phyloP scores from a whole-genome alignment of 1,140 invertebrate genomes.

The Heterodera schachtii region DNA sequence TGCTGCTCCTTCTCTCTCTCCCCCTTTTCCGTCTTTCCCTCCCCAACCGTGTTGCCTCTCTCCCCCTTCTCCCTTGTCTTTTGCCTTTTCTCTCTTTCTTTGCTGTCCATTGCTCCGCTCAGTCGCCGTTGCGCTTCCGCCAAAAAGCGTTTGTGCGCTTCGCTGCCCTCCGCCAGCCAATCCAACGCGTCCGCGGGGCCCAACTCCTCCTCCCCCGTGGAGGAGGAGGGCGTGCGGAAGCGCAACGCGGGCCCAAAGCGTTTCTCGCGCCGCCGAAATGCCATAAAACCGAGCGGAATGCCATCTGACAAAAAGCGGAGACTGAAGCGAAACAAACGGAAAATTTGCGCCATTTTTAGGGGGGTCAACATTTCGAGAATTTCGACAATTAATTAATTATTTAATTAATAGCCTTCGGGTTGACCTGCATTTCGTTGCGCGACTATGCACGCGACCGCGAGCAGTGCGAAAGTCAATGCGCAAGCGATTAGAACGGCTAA shows the following conservation, averaged over 20 bases:
- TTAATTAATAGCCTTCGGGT: background rate
- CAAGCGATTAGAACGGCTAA: constrained; percentile 52
- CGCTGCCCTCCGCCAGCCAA: constrained; percentile 9
- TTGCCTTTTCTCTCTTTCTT: background rate
- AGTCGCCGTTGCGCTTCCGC: background rate
- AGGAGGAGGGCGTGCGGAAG: background rate
- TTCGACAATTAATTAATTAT: too few relatives aligned
- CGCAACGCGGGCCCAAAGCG: constrained; percentile 2
- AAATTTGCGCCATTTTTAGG: background rate
- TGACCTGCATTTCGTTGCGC: constrained; percentile 11
- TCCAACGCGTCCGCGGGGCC: background rate
- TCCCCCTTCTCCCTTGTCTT: background rate
- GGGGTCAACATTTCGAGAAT: too few relatives aligned
- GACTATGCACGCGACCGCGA: constrained; percentile 50
- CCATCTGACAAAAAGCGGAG: background rate
- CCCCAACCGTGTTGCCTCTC: background rate
- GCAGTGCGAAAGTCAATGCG: constrained; percentile 50
- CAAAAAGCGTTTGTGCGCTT: constrained; percentile 5
- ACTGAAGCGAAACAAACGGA: background rate
- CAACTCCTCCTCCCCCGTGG: constrained; percentile 5
- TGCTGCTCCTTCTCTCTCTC: too few relatives aligned
- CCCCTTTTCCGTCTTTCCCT: background rate
- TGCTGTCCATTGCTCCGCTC: background rate
- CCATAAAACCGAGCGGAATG: background rate
- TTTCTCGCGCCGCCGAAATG: constrained; percentile 3